Percentiles rank a stretch among this genome's conserved stretches.
Evolutionary conservation across 2,113 vertebrate species (phyloP).

Genomic region (Pedionomus torquatus): DNA sequence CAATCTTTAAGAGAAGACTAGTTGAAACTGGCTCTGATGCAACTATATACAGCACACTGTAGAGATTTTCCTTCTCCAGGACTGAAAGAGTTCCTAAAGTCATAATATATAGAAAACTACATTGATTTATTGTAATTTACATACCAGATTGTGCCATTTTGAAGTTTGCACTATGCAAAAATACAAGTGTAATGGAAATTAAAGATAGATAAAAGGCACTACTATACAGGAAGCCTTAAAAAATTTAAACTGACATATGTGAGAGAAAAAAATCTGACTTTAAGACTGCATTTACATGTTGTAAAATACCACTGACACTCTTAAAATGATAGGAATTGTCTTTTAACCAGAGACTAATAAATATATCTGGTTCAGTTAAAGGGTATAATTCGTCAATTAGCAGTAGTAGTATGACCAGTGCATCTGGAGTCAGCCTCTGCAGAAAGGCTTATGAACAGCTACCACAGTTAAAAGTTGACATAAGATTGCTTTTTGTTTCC

Average conservation of each 20-base stretch:
- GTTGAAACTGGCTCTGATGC: background rate
- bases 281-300: background rate
- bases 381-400: background rate
- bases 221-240: background rate
- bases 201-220: background rate
- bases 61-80: background rate
- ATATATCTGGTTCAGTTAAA: conserved; percentile 13
- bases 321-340: background rate
- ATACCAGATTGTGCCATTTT: background rate
- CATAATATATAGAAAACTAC: background rate
- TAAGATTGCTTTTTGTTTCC: background rate
- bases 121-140: background rate
- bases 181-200: background rate
- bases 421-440: background rate
- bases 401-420: background rate
- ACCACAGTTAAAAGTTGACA: background rate
- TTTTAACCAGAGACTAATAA: background rate
- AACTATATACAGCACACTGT: background rate
- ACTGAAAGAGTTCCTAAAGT: background rate
- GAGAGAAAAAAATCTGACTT: background rate
- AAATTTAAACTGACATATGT: background rate
- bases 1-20: conserved; percentile 11
- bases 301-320: background rate
- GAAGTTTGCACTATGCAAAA: background rate
- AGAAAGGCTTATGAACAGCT: background rate